Base-by-base conservation (phyloP, 2,113 vertebrate genomes). In the Cyanoliseus patagonus region DNA sequence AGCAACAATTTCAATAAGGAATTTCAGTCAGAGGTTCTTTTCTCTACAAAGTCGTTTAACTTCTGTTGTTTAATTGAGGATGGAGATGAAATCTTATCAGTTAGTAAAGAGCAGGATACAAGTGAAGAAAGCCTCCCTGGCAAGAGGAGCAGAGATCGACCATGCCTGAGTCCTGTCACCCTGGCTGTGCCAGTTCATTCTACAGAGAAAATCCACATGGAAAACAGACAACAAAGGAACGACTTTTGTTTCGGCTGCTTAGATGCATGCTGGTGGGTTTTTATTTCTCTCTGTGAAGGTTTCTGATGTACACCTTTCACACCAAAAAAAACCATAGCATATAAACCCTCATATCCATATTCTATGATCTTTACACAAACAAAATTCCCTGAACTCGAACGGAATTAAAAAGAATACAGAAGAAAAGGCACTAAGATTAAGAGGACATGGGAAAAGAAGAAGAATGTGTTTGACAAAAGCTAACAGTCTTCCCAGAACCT, bases 81-180 rank as follows among this genome's bases (percentile, higher is more conserved):
- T 25, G 13, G 35, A 37, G n/a, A 41, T 8, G 46, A 74, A 30
- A 66, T 15, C 25, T 24, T 63, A 62, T 35, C 11, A 62, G 44
- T 59, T 37, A 55, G 11, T 47, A 46, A 78, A 78, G 35, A 90
- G 35, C 11, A 84, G 35, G 74, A 84, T 17, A 73, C 20, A 68
- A 69, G 5, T 49, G 52, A 39, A 28, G 39, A 33, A 84, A 79
- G 12, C n/a, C 20, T 53, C 41, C 27, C 47, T 37, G 44, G 67
- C 22, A 16, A 62, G 25, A 42, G 16, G 7, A 62, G 41, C 35
- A 47, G 52, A 46, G n/a, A 62, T 19, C 4, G 8, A 37, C n/a
- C 17, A 8, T 17, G 39, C 25, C 52, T 0, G 0, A 88, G 30
- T 11, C 19, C 44, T 1, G 0, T n/a, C 33, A 61, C 16, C 17